These are phyloP conservation scores for Corythoichthys intestinalis DNA, from an alignment of 2,113 vertebrate species.

Conservation along the genomic window DNA sequence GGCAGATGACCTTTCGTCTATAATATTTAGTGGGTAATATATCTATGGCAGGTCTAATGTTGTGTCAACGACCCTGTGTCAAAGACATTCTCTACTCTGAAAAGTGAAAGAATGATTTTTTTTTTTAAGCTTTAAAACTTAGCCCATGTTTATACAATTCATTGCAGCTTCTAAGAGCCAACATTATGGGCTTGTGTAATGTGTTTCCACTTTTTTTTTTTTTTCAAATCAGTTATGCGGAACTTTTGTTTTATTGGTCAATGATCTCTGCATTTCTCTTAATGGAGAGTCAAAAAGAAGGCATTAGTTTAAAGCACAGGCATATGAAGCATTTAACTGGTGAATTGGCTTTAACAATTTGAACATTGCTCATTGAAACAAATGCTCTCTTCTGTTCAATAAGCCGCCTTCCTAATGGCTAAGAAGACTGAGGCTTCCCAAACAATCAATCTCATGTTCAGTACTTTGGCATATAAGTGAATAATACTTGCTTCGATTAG, in stretches of 20 bases:
- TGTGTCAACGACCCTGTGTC: constrained; percentile 27
- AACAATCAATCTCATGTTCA: constrained; percentile 54
- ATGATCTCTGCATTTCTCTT: constrained; percentile 24
- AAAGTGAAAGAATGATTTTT: not conserved
- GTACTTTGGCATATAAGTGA: constrained; percentile 44
- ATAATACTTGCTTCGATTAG: constrained; percentile 52
- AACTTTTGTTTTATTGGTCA: constrained; percentile 22
- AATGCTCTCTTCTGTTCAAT: constrained; percentile 51
- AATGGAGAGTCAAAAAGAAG: constrained; percentile 31
- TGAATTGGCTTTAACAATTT: constrained; percentile 51
- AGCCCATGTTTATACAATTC: constrained; percentile 41
- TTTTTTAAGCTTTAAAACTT: not conserved
- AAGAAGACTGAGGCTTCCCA: constrained; percentile 52
- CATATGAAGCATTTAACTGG: constrained; percentile 42
- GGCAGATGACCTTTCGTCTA: constrained; percentile 33
- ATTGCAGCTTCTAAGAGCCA: constrained; percentile 40
- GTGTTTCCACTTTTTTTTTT: constrained; percentile 36
- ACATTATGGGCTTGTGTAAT: constrained; percentile 41
- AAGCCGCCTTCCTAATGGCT: constrained; percentile 53
- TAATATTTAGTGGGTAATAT: constrained; percentile 51
- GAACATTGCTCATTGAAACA: constrained; percentile 57
- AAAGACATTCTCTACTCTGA: too few species aligned
- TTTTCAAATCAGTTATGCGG: constrained; percentile 56
- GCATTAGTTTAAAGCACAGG: constrained; percentile 48
- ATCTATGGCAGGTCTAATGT: constrained; percentile 42